These are phyloP conservation scores for Dromococcyx pavoninus DNA, from an alignment of 2,797 vertebrate species.

Conservation along the genomic window DNA sequence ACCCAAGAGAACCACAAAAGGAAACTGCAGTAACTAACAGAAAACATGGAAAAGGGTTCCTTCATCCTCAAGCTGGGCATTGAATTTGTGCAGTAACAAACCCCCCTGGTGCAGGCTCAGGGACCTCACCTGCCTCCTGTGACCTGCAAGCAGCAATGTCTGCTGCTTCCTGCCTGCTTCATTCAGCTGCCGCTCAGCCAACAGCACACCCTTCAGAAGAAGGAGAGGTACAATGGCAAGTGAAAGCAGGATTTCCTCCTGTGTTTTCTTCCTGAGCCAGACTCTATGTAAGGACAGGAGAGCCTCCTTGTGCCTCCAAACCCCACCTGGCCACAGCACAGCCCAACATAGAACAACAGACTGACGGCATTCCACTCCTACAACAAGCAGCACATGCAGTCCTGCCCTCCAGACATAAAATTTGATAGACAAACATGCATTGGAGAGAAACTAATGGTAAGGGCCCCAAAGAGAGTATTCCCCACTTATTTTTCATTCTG, in stretches of 20 bases:
- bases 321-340: background rate
- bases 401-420: background rate
- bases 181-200: background rate
- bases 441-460: background rate
- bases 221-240: background rate
- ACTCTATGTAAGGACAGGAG: background rate
- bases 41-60: background rate
- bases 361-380: background rate
- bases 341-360: background rate
- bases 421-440: background rate
- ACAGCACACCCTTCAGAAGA: background rate
- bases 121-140: background rate
- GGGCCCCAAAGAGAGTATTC: background rate
- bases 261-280: background rate
- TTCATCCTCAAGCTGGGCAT: background rate
- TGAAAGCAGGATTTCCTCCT: slow-evolving; percentile 22
- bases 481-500: background rate
- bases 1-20: background rate
- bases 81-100: background rate
- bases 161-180: background rate
- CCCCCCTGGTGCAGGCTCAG: background rate
- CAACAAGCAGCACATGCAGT: background rate
- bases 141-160: background rate
- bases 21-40: background rate
- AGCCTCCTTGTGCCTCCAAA: background rate